Evolutionary conservation across 2,888 invertebrate genomes (phyloP), one percentile per base, ranked within the genome.

Genomic region (Drosophila basisetae): DNA sequence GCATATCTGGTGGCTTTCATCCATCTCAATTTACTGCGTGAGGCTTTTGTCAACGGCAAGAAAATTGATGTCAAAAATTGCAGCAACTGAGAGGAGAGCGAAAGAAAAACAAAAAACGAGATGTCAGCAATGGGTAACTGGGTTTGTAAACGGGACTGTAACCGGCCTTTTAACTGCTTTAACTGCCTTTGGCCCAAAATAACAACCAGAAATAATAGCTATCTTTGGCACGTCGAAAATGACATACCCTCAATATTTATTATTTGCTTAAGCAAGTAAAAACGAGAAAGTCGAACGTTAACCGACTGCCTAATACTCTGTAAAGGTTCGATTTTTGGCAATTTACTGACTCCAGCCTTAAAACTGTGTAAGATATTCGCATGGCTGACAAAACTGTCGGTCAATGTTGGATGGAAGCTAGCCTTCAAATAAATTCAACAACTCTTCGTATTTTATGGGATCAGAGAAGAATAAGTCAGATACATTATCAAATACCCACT

Each of bases 21-120:
- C 84, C 84, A 85, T 86, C 84, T 85, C 87, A 86, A 86, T 85
- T 85, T 85, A 86, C 83, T 80, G 83, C 82, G 83, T 83, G 76
- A 83, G 82, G 82, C 87, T 83, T 84, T 84, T 84, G 84, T 84
- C 87, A 84, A 79, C 84, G 84, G 72, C 76, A 83, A 84, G 84
- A 85, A 86, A 86, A 85, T 86, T 75, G 78, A 76, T 82, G 86
- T 84, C 84, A 75, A 72, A 78, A 80, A 78, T 70, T 78, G 73
- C 80, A 71, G 69, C 41, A 58, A 56, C 70, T 54, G 58, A 25
- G 49, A 47, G 60, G 30, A 41, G 39, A 56, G 50, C 53, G 18
- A 13, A 54, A 10, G 33, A 49, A 37, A 16, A n/a, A 54, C 31
- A 16, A 25, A 62, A 62, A 67, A 61, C 58, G 55, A 73, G 62